Evolutionary conservation across 2,113 vertebrate genomes (phyloP), one percentile per base, ranked within the genome.

Genomic region (Rostratula benghalensis): DNA sequence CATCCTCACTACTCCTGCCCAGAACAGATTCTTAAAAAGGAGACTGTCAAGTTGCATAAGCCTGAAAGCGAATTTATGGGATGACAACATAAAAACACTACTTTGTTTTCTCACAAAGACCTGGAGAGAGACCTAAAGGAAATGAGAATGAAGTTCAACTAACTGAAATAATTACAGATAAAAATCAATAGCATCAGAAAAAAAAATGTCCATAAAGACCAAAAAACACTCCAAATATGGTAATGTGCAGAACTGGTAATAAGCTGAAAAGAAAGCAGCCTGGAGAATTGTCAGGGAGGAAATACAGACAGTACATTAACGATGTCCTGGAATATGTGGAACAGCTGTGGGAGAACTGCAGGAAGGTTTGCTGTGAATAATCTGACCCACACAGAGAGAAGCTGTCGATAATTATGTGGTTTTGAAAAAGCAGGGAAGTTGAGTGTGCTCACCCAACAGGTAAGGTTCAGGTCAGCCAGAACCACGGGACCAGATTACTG

Each of bases 11-110:
- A 90, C 59, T 94, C 90, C 71, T 93, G 67, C 94, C 86, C 88
- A 94, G 87, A 94, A 51, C 45, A 97, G 96, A 90, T 95, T 70
- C 93, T 74, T 96, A 94, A 96, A 88, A 83, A 83, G 87, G 69
- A 94, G 63, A 80, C 83, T 96, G 94, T 86, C 76, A 92, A 89
- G n/a, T 80, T 91, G 90, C 92, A 85, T 80, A 94, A 80, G 41
- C 46, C 71, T 78, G 23, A 93, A 90, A 94, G 30, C 23, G 80
- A 46, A 83, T 74, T 77, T 83, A 90, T 54, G 25, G 51, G 15
- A 80, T 56, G 60, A 83, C 37, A 80, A 28, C 12, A 69, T 16
- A 90, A 61, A 93, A 94, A n/a, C 22, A 71, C 11, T 83, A 77
- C 50, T 41, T 48, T 73, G 17, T 48, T 87, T 87, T 67, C 81